Evolutionary conservation across 2,888 invertebrate genomes (phyloP), one percentile per base, ranked within the genome.

Genomic region (Hydriomena furcata): DNA sequence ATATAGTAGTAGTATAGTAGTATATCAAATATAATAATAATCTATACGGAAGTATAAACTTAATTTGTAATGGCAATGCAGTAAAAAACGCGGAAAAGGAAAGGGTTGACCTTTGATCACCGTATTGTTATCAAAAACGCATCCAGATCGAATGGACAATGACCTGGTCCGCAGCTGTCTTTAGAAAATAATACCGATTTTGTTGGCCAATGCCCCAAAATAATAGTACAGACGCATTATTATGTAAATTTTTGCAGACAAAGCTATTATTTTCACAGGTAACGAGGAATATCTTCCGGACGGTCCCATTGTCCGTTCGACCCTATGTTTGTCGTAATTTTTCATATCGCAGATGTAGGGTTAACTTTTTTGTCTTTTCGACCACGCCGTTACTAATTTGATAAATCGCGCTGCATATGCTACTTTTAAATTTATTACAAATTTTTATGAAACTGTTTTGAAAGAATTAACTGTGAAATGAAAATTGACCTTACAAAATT

Each of bases 191-290:
- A 79, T 71, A 75, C 75, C 70, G 74, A 71, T 78, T 50, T 76
- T 78, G 79, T 83, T 81, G 31, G 35, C 51, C 42, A 75, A 81
- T 79, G 81, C 73, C 75, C 78, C 73, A 72, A 86, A 87, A 86
- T 84, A 86, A 86, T 86, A 84, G 80, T 79, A 64, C 59, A 63
- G 63, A 76, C 66, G 76, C 75, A 88, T 89, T 90, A 89, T 90
- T 88, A 90, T 90, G 90, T 78, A 74, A 90, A 90, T 89, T 68
- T 62, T 61, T 35, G 56, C 66, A 64, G 71, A 73, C 67, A 73
- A 75, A 65, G 74, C 80, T 76, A 84, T 88, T 87, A 85, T 88
- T 84, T 70, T 80, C 80, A 76, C 88, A 88, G 88, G 88, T 87
- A 84, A 59, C 62, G 54, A 63, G 71, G 56, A 61, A 73, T 58